Conservation (phyloP, 2,113 vertebrate species). For the Natator depressus region DNA sequence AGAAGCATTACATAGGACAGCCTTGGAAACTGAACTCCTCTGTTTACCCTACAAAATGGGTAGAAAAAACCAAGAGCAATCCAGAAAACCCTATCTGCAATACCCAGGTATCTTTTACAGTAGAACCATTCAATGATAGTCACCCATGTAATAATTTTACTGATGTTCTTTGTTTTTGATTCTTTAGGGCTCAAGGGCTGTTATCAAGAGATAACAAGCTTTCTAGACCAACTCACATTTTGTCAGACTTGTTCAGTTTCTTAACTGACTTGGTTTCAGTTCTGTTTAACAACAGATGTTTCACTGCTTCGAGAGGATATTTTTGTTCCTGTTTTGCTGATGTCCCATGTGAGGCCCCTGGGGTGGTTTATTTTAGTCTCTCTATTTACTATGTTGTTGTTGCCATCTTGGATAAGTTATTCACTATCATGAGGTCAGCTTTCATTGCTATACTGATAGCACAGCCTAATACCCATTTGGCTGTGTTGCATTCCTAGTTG, state of each 20-base stretch:
- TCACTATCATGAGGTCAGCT: not conserved
- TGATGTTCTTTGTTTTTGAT: not conserved
- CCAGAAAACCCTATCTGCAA: not conserved
- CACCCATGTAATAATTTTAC: not conserved
- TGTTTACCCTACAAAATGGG: not conserved
- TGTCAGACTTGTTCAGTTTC: constrained; percentile 6
- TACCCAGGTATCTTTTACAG: not conserved
- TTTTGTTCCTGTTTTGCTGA: constrained; percentile 31
- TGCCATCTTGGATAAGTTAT: not conserved
- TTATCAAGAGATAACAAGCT: not conserved
- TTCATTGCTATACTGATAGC: not conserved
- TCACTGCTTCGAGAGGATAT: constrained; percentile 4
- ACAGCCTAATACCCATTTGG: not conserved
- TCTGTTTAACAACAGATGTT: constrained; percentile 26
- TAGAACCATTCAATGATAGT: not conserved
- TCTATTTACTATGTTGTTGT: not conserved
- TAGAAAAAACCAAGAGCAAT: not conserved
- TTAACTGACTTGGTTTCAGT: constrained; percentile 2
- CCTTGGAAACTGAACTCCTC: not conserved
- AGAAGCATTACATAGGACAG: not conserved
- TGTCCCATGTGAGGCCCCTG: constrained; percentile 7
- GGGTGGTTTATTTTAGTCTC: constrained; percentile 16
- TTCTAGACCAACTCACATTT: not conserved
- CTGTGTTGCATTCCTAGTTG: not conserved
- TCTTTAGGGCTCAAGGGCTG: not conserved